Evolutionary conservation across 2,797 vertebrate genomes (phyloP), one percentile per base, ranked within the genome.

Genomic region (Zalophus californianus): DNA sequence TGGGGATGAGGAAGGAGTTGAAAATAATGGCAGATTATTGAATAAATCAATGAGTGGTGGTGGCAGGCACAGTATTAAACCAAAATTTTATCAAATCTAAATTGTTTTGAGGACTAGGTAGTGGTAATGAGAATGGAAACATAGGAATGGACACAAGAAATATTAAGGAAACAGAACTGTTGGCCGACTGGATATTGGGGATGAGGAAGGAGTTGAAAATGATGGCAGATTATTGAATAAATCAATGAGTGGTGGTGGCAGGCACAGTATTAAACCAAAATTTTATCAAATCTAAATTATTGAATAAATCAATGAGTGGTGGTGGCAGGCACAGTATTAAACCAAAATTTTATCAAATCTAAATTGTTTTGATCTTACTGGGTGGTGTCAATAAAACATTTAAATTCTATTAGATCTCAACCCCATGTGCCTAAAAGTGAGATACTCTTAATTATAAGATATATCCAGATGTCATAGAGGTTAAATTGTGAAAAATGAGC

Each of bases 401-500:
- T 79, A 91, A 79, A 91, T 86, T 90, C 50, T 58, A 1, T 44
- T 70, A 25, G 66, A 41, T 70, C 41, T 86, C n/a, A 27, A 27
- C 44, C 27, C 87, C 10, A 50, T 66, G 41, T 70, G 5, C 62
- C 50, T 86, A 54, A 94, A 52, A 91, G 8, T 56, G 56, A 95
- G 35, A 75, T 58, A 44, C 44, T 95, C 83, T 73, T n/a, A 66
- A 66, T 66, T 66, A 66, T 72, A 90, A 86, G 60, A 78, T 90
- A n/a, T 13, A 41, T 86, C 44, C 66, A 86, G 38, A 86, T 82
- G 64, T 92, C 56, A 14, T 7, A 66, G 75, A 23, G 66, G 32
- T 82, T 83, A 87, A 58, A 52, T 77, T 86, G 35, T 83, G 70
- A 62, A 92, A 95, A 87, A 16, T 82, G 56, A 77, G 38, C 20